These are phyloP conservation scores for Odontamblyopus rebecca DNA, from an alignment of 2,797 vertebrate genomes.

Conservation along the genomic window DNA sequence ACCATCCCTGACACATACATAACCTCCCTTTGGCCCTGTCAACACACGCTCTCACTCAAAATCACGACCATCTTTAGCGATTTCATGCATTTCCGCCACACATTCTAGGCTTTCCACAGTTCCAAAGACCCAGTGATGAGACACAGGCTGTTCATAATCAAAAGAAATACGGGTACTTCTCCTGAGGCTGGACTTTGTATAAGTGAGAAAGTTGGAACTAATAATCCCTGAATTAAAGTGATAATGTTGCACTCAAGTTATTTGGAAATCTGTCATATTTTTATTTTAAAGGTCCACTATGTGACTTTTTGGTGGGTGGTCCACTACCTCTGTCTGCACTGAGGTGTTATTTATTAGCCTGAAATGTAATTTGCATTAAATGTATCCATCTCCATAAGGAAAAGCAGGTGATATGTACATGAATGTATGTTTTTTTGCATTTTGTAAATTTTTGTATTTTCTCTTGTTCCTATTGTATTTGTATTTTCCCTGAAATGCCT, in stretches of 20 bases:
- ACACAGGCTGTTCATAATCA: constrained; percentile 7
- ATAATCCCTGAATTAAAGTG: neutral
- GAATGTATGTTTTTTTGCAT: too few species aligned
- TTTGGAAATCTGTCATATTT: neutral
- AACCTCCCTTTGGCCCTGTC: constrained; percentile 17
- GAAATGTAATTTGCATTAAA: neutral
- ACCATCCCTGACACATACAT: constrained; percentile 23
- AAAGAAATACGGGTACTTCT: neutral
- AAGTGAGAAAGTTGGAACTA: constrained; percentile 14
- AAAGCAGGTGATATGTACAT: too few species aligned
- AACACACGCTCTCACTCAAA: constrained; percentile 45
- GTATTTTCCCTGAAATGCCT: too few species aligned
- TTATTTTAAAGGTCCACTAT: neutral
- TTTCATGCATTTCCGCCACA: constrained; percentile 46
- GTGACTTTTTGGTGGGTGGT: neutral
- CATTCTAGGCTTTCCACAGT: constrained; percentile 11
- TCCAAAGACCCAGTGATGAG: neutral
- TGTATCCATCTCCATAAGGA: too few species aligned
- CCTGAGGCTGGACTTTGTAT: neutral
- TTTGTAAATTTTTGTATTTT: too few species aligned
- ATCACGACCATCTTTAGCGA: constrained; percentile 15
- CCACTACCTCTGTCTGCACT: neutral
- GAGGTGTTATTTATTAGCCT: neutral
- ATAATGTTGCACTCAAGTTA: neutral
- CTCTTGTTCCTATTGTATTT: too few species aligned